Evolutionary conservation across 2,113 vertebrate genomes (phyloP).

Genomic region (Petaurus breviceps): DNA sequence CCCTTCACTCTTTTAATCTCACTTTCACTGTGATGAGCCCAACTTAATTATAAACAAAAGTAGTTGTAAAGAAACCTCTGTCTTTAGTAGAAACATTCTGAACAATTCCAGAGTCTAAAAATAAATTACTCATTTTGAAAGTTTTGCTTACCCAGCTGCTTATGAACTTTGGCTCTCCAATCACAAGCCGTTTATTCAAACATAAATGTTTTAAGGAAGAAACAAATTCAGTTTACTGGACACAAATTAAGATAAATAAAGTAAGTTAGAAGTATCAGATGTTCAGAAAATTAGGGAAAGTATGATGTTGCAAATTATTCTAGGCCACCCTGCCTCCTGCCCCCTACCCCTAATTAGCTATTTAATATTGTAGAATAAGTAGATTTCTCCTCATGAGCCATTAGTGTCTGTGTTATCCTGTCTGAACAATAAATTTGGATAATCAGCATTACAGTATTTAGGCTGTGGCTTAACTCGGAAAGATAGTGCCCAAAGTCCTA

Average conservation of each 20-base stretch:
- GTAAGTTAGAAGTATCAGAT: slow-evolving; percentile 2
- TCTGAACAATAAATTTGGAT: slow-evolving; percentile 82
- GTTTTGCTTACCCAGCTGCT: slow-evolving; percentile 26
- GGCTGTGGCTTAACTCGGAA: slow-evolving; percentile 83
- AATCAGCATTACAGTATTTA: slow-evolving; percentile 84
- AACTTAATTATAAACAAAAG: slow-evolving; percentile 20
- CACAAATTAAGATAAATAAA: slow-evolving; percentile 33
- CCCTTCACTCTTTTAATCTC: slow-evolving; percentile 30
- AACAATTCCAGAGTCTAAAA: slow-evolving; percentile 40
- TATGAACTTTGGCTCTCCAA: slow-evolving; percentile 37
- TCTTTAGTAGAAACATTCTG: slow-evolving; percentile 3
- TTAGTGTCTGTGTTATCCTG: slow-evolving; percentile 72
- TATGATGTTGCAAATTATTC: slow-evolving; percentile 30
- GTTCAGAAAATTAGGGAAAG: slow-evolving; percentile 45
- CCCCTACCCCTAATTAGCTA: slow-evolving; percentile 25
- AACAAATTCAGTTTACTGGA: slow-evolving; percentile 57
- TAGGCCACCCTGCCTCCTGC: slow-evolving; percentile 8
- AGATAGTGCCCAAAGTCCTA: slow-evolving; percentile 79
- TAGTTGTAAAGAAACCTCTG: background rate
- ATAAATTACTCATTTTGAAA: slow-evolving; percentile 42
- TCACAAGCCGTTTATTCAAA: background rate
- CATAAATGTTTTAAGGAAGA: slow-evolving; percentile 37
- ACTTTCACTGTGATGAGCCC: background rate
- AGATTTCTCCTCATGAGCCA: slow-evolving; percentile 58
- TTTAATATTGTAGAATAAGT: slow-evolving; percentile 55